phyloP scores from a whole-genome alignment of 2,113 vertebrate species.

The Lophochroa leadbeateri region DNA sequence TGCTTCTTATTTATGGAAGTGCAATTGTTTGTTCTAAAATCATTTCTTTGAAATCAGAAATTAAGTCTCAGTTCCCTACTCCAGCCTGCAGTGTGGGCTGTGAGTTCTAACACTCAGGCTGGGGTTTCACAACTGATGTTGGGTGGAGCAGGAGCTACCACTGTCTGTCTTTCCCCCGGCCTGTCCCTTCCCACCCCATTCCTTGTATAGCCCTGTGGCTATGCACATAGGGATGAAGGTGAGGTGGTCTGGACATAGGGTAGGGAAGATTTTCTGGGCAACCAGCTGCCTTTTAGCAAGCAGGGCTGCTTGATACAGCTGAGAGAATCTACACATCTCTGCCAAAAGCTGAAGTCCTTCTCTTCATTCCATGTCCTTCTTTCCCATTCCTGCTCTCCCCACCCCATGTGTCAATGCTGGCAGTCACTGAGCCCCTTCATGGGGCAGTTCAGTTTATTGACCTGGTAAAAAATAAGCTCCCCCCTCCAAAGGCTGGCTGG shows the following conservation, averaged over 20 bases:
- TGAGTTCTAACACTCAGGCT: background rate
- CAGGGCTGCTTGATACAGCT: background rate
- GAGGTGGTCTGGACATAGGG: rapidly evolving
- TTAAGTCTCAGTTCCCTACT: background rate
- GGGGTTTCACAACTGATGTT: background rate
- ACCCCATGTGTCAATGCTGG: background rate
- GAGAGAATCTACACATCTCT: background rate
- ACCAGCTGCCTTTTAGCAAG: background rate
- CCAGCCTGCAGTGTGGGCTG: background rate
- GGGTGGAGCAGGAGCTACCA: background rate
- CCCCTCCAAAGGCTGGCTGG: background rate
- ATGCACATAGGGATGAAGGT: rapidly evolving
- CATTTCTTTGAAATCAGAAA: background rate
- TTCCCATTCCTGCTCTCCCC: background rate
- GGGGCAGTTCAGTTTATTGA: background rate
- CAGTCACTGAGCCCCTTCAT: background rate
- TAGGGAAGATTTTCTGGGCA: background rate
- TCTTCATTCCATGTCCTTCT: background rate
- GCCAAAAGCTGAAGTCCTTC: background rate
- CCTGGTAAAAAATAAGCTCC: background rate
- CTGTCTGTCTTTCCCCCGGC: rapidly evolving
- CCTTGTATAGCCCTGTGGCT: background rate
- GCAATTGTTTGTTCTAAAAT: background rate
- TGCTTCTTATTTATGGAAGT: background rate
- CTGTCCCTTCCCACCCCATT: rapidly evolving